These are phyloP conservation scores for Brachionus asplanchnoidis DNA, from an alignment of 1,140 invertebrate species.

Conservation along the genomic window DNA sequence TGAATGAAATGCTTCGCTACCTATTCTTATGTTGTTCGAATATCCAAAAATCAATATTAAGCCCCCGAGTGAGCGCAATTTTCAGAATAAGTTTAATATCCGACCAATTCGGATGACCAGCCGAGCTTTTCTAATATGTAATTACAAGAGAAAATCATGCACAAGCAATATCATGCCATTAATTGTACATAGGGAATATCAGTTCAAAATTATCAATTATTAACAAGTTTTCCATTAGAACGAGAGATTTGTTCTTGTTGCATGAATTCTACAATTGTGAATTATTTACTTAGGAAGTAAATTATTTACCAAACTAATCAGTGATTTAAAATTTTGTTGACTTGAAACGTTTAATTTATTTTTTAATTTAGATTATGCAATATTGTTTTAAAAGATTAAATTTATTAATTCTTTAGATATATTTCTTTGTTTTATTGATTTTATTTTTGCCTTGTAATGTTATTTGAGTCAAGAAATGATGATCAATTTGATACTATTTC, in stretches of 20 bases:
- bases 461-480: not conserved
- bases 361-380: not conserved
- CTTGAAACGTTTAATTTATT: not conserved
- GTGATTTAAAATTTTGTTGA: constrained; percentile 22
- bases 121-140: constrained; percentile 17
- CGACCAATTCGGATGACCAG: constrained; percentile 4
- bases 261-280: not conserved
- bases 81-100: constrained; percentile 8
- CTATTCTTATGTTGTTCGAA: not conserved
- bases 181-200: constrained; percentile 12
- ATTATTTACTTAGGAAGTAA: constrained; percentile 8
- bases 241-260: not conserved
- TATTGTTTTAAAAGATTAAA: not conserved
- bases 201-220: constrained; percentile 7
- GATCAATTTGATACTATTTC: not conserved
- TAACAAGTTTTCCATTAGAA: not conserved
- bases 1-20: not conserved
- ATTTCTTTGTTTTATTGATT: not conserved
- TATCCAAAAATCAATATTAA: constrained; percentile 2
- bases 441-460: not conserved
- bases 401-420: not conserved
- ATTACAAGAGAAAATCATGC: not conserved
- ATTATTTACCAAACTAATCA: constrained; percentile 6
- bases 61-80: not conserved
- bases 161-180: not conserved